Evolutionary conservation across 2,113 vertebrate species (phyloP).

Genomic region (Corvus hawaiiensis): DNA sequence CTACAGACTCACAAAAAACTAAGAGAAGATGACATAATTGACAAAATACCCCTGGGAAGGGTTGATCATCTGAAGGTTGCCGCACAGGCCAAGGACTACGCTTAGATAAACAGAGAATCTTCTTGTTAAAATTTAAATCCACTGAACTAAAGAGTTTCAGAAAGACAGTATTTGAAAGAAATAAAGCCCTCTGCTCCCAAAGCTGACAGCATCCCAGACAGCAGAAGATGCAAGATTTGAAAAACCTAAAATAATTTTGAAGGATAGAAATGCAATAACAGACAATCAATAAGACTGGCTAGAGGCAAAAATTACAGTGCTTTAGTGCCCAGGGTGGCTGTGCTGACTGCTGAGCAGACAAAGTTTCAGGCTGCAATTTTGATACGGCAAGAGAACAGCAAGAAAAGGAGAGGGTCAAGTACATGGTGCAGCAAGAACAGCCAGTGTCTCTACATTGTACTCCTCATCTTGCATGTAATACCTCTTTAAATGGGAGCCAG

Average conservation of each 20-base stretch:
- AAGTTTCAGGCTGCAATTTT: neutral
- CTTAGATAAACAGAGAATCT: neutral
- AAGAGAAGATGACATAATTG: neutral
- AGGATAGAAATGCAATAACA: neutral
- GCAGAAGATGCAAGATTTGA: neutral
- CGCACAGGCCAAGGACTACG: neutral
- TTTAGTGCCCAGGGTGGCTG: neutral
- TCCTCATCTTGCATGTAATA: conserved; percentile 22
- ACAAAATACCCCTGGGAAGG: neutral
- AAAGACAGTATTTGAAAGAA: neutral
- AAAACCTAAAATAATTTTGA: neutral
- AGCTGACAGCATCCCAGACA: neutral
- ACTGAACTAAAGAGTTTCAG: neutral
- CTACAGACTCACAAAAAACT: neutral
- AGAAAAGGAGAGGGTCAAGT: neutral
- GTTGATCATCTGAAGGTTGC: neutral
- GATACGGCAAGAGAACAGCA: neutral
- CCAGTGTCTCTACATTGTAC: neutral
- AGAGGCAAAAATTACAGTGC: neutral
- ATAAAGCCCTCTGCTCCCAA: neutral
- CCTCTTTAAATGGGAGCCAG: conserved; percentile 98
- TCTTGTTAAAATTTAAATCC: neutral
- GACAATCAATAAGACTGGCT: neutral
- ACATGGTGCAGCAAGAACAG: neutral
- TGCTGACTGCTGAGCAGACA: neutral